Conservation (phyloP, 64 coral and sea anemone species). For the Montipora sp. region DNA sequence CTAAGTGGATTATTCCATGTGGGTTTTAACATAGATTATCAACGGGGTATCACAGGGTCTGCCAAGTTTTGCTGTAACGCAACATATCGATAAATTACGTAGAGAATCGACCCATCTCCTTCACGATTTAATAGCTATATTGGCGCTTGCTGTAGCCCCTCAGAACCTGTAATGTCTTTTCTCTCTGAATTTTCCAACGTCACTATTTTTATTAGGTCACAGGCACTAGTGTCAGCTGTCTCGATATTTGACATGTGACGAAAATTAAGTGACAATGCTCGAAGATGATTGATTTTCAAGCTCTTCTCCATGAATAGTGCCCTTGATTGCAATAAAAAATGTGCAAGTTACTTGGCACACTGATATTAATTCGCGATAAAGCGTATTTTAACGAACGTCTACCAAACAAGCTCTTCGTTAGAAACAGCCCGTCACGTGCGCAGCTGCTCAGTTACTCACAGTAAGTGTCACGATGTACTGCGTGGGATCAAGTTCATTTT, state of each 20-base stretch:
- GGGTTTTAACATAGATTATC: too few relatives aligned
- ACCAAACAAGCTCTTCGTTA: background rate
- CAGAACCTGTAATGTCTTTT: background rate
- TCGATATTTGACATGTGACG: conserved; percentile 39
- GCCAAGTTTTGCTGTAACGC: too few relatives aligned
- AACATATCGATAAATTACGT: too few relatives aligned
- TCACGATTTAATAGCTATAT: background rate
- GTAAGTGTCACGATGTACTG: background rate
- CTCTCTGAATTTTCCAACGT: background rate
- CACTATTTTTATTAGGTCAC: conserved; percentile 2
- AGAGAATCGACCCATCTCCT: too few relatives aligned
- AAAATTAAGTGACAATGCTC: conserved; percentile 6
- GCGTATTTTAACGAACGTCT: background rate
- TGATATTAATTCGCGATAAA: conserved; percentile 30
- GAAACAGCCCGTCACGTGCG: background rate
- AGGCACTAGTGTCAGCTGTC: background rate
- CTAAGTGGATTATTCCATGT: too few relatives aligned
- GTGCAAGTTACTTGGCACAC: background rate
- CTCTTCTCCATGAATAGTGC: background rate
- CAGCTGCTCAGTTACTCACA: background rate
- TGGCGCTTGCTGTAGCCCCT: background rate
- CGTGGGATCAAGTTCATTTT: conserved; percentile 22
- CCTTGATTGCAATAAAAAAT: conserved; percentile 16
- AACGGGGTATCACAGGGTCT: too few relatives aligned
- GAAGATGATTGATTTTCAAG: background rate